Evolutionary conservation across 2,797 vertebrate species (phyloP).

Genomic region (Phalloptychus januarius): DNA sequence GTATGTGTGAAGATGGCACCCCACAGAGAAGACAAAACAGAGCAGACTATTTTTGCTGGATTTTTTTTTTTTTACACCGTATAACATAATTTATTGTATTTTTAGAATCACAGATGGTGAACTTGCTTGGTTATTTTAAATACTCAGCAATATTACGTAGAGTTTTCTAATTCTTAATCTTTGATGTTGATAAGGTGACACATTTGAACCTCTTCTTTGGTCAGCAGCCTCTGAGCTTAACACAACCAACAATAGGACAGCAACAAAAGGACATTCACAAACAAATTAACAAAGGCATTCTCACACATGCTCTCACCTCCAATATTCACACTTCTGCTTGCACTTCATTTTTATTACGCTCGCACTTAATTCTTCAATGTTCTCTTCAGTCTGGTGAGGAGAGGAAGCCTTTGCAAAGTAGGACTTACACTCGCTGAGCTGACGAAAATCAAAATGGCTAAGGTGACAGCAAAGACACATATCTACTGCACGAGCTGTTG

Average conservation of each 20-base stretch:
- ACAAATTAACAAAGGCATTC: conserved; percentile 13
- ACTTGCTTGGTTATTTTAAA: neutral
- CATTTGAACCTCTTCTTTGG: neutral
- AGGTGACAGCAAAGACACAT: conserved; percentile 40
- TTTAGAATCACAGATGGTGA: neutral
- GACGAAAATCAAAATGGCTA: conserved; percentile 23
- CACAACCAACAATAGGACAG: conserved; percentile 2
- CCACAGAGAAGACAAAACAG: neutral
- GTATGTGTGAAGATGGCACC: neutral
- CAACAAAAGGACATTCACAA: conserved; percentile 1
- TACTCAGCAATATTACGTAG: neutral
- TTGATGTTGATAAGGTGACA: neutral
- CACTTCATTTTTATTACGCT: conserved; percentile 38
- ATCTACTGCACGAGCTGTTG: conserved; percentile 19
- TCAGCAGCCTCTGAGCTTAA: conserved; percentile 11
- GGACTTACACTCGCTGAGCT: conserved; percentile 14
- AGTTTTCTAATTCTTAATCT: neutral
- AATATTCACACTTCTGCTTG: conserved; percentile 28
- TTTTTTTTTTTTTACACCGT: neutral
- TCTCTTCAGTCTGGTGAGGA: conserved; percentile 21
- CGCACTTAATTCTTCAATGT: conserved; percentile 27
- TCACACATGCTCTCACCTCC: conserved; percentile 32
- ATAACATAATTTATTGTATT: neutral
- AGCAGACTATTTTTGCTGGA: neutral
- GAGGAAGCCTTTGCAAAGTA: conserved; percentile 25